Percentiles rank a stretch among this genome's conserved stretches.
These are phyloP conservation scores for Rhyacophila evoluta DNA, from an alignment of 2,888 invertebrate species.

Conservation along the genomic window DNA sequence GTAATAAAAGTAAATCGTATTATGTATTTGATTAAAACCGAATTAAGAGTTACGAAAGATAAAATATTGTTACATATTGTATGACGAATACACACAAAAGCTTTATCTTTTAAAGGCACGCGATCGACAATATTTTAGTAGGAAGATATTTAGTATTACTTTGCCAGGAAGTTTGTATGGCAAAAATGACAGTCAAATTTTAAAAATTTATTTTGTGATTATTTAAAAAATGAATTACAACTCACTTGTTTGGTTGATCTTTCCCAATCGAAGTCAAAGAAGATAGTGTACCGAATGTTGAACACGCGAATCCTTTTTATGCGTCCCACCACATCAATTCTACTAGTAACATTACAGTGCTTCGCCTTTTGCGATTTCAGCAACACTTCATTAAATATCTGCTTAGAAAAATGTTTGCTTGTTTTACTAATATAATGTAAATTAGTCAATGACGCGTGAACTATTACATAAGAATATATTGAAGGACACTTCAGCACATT, in stretches of 20 bases:
- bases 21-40: too few species aligned
- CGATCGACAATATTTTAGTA: too few species aligned
- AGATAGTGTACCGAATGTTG: constrained; percentile 38
- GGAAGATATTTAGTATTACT: too few species aligned
- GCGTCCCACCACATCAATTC: constrained; percentile 25
- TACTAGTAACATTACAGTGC: neutral
- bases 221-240: neutral
- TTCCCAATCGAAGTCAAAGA: constrained; percentile 49
- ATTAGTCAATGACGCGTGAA: neutral
- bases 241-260: constrained; percentile 51
- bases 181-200: too few species aligned
- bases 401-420: neutral
- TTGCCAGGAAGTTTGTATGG: too few species aligned
- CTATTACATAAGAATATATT: neutral
- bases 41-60: too few species aligned
- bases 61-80: too few species aligned
- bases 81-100: too few species aligned
- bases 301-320: constrained; percentile 36
- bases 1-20: too few species aligned
- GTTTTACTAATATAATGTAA: neutral
- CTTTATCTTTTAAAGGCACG: too few species aligned
- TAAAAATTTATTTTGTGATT: too few species aligned
- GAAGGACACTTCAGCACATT: neutral
- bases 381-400: neutral
- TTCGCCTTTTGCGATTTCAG: neutral